Percentiles rank a stretch among this genome's conserved stretches.
These are phyloP conservation scores for Macrotis lagotis DNA, from an alignment of 2,113 vertebrate species.

Conservation along the genomic window DNA sequence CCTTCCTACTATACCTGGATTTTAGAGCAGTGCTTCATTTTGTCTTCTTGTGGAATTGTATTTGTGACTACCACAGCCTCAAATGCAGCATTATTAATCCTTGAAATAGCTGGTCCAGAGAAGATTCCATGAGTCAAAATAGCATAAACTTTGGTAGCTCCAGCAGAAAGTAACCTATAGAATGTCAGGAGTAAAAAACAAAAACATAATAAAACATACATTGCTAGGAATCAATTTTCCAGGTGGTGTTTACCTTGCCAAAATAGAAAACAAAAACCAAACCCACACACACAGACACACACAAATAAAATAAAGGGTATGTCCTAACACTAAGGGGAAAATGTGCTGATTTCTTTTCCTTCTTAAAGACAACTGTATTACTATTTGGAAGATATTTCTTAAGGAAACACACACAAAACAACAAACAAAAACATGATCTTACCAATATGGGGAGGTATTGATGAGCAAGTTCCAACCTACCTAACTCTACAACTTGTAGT, in stretches of 20 bases:
- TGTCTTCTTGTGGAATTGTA: conserved; percentile 97
- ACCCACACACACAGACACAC: too few relatives aligned
- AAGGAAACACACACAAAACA: neutral
- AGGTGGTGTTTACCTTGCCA: neutral
- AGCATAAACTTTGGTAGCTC: conserved; percentile 94
- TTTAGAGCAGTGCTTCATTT: conserved; percentile 95
- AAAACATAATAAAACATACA: neutral
- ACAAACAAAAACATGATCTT: neutral
- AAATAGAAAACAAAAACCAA: too few relatives aligned
- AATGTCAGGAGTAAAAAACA: neutral
- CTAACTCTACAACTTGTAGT: neutral
- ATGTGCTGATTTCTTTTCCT: neutral
- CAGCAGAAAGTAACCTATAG: conserved; percentile 91
- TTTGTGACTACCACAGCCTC: conserved; percentile 98
- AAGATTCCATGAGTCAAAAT: conserved; percentile 98
- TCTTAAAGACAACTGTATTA: neutral
- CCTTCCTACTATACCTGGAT: conserved; percentile 88
- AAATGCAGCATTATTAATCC: conserved; percentile 94
- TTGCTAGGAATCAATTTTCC: neutral
- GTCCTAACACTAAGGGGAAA: neutral
- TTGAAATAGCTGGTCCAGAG: conserved; percentile 95
- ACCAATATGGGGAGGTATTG: neutral
- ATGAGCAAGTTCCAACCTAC: neutral
- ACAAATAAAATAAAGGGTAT: neutral
- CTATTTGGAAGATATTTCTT: neutral